phyloP scores from a whole-genome alignment of 2,797 vertebrate species.

The Meda fulgida region DNA sequence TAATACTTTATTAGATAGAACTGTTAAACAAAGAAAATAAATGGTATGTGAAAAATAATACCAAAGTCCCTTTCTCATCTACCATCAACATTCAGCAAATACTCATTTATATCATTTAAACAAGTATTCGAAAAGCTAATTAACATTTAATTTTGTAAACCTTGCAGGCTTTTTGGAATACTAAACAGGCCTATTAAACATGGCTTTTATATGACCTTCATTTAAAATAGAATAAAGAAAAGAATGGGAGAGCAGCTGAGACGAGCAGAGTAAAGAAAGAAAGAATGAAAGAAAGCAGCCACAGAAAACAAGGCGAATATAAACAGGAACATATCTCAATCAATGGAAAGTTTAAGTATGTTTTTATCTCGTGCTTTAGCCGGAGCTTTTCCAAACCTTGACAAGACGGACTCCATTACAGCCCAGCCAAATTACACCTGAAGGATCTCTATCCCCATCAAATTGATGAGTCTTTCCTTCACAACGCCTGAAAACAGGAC shows the following conservation, averaged over 20 bases:
- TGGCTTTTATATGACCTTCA: background rate
- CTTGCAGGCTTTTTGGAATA: background rate
- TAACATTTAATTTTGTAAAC: background rate
- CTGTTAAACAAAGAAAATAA: background rate
- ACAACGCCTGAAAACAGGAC: conserved; percentile 13
- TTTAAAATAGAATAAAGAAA: background rate
- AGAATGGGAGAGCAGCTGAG: background rate
- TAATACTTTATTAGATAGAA: no score
- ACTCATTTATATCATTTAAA: background rate
- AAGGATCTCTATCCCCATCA: conserved; percentile 3
- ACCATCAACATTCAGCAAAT: background rate
- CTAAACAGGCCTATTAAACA: background rate
- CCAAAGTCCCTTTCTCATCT: background rate
- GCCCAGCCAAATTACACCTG: conserved; percentile 26
- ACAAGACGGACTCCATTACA: conserved; percentile 8
- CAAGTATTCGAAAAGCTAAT: background rate
- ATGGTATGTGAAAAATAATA: no score
- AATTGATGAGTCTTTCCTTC: conserved; percentile 17
- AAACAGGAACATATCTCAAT: conserved; percentile 27
- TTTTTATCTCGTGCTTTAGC: conserved; percentile 7
- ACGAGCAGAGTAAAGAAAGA: background rate
- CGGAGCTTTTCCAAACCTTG: background rate
- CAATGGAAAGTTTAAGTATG: conserved; percentile 10
- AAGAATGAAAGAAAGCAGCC: conserved; percentile 18
- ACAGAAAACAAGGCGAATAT: conserved; percentile 7